Conservation (phyloP, 2,797 vertebrate species). For the Peromyscus melanophrys region DNA sequence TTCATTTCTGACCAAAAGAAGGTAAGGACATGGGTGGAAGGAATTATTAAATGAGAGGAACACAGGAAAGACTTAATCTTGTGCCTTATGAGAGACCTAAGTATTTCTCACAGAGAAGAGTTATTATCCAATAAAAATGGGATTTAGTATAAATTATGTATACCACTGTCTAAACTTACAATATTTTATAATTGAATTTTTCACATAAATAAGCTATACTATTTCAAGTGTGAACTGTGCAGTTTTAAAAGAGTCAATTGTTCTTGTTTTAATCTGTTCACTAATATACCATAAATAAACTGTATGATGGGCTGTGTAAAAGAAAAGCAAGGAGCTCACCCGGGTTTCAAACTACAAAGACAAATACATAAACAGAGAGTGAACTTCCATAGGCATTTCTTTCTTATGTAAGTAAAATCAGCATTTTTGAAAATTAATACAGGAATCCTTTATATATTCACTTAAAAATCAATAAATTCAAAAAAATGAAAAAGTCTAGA, state of each 20-base stretch:
- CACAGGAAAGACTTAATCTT: neutral
- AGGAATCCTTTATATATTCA: neutral
- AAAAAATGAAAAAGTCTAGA: neutral
- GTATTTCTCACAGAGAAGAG: neutral
- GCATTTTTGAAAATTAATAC: slow-evolving; percentile 52
- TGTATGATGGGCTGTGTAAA: neutral
- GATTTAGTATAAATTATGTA: neutral
- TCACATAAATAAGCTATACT: neutral
- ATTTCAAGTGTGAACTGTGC: neutral
- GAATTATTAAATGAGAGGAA: slow-evolving; percentile 1
- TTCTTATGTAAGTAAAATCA: neutral
- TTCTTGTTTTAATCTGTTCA: neutral
- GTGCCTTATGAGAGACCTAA: neutral
- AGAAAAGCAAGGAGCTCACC: neutral
- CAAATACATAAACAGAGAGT: neutral
- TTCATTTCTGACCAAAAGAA: slow-evolving; percentile 36
- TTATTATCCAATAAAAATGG: neutral
- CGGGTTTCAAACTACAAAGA: slow-evolving; percentile 3
- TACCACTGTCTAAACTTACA: neutral
- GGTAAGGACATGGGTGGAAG: neutral
- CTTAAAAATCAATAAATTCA: neutral
- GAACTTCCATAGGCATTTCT: neutral
- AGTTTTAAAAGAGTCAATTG: neutral
- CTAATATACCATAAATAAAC: neutral
- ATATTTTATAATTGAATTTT: slow-evolving; percentile 34